Evolutionary conservation across 2,113 vertebrate species (phyloP), one percentile per base, ranked within the genome.

Genomic region (Hypomesus transpacificus): DNA sequence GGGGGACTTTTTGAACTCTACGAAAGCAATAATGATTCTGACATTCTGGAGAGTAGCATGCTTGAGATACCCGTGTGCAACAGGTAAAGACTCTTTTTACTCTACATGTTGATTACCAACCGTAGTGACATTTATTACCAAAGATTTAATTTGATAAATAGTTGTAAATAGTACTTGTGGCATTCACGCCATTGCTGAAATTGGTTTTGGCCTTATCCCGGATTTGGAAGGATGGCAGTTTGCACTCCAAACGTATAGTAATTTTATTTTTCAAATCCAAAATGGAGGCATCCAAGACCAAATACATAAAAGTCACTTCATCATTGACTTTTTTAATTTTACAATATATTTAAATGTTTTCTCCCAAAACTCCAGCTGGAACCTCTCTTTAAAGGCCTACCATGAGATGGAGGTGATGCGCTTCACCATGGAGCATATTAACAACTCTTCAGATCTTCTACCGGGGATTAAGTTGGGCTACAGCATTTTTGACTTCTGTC

Each of bases 401-500:
- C 76, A 82, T 75, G 77, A 88, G n/a, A 65, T 90, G 6, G 91
- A 87, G 34, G 84, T 89, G 21, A 81, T 92, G 87, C 78, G 88
- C 8, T 83, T 92, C 0, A 11, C 82, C 0, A 34, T 92, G 1
- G 84, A 92, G 68, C 85, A 91, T 73, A 91, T 93, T 46, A 93
- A 93, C 82, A 91, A 92, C 69, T 86, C 89, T 75, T 90, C 82
- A 0, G 0, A 24, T 0, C 83, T 93, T 16, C 87, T 93, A 2
- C 91, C 91, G 22, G 84, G 84, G 0, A 0, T 93, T 73, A 88
- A 86, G 0, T 60, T 93, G 75, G 91, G 90, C 28, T 93, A 90
- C 0, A 72, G 89, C 18, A 87, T 92, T 28, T 84, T 85, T 0
- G 87, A 93, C 1, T 75, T 78, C 58, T 93, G 93, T 73, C 89